A percentile compares a stretch with the other conserved stretches of the same genome.
Evolutionary conservation across 1,140 invertebrate species (phyloP).

Genomic region (Heliconius nattereri): DNA sequence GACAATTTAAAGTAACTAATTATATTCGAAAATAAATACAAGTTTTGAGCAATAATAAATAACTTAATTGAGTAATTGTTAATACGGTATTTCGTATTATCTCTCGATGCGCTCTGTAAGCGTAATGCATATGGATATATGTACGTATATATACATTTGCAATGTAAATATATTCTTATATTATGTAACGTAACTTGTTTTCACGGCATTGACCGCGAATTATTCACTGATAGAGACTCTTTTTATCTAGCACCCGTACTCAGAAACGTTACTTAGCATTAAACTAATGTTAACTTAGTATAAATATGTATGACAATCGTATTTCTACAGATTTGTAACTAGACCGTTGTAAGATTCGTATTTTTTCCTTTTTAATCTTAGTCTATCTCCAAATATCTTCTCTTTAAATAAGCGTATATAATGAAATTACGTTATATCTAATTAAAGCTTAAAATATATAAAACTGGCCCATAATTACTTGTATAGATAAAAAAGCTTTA

Average conservation of each 20-base stretch:
- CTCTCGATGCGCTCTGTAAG: conserved; percentile 14
- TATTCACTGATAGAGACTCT: not conserved
- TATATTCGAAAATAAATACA: too few relatives aligned
- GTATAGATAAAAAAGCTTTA: not conserved
- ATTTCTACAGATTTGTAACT: too few relatives aligned
- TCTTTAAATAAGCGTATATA: too few relatives aligned
- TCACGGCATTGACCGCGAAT: conserved; percentile 33
- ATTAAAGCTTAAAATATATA: too few relatives aligned
- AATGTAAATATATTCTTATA: conserved; percentile 26
- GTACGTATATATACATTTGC: not conserved
- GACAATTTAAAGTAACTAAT: too few relatives aligned
- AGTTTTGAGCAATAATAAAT: not conserved
- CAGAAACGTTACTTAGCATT: not conserved
- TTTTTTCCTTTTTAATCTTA: too few relatives aligned
- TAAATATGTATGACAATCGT: not conserved
- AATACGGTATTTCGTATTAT: conserved; percentile 1
- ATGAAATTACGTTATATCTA: too few relatives aligned
- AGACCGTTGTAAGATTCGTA: not conserved
- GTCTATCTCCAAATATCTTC: too few relatives aligned
- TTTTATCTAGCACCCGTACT: not conserved
- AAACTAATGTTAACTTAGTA: not conserved
- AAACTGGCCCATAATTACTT: too few relatives aligned
- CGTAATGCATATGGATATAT: conserved; percentile 32
- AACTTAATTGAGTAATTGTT: conserved; percentile 4
- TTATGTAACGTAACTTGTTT: conserved; percentile 23